Evolutionary conservation across 1,140 invertebrate genomes (phyloP).

Genomic region (Pseudobourletiella spinata): DNA sequence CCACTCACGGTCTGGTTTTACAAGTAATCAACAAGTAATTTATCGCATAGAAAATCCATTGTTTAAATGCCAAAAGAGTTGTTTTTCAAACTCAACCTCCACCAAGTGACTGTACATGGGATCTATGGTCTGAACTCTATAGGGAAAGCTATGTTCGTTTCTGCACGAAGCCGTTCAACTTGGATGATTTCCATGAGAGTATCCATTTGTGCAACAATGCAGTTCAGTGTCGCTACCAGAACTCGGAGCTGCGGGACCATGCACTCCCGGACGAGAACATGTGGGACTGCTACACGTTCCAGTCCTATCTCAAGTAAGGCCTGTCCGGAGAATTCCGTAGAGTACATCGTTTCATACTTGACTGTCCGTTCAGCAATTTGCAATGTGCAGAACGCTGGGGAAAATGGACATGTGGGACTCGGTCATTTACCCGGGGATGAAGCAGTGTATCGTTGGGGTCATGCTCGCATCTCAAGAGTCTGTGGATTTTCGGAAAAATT

Average conservation of each 20-base stretch:
- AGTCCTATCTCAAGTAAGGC: conserved; percentile 42
- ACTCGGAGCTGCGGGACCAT: conserved; percentile 56
- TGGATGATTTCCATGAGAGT: conserved; percentile 84
- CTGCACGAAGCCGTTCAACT: conserved; percentile 79
- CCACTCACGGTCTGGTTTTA: conserved; percentile 90
- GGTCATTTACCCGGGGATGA: conserved; percentile 81
- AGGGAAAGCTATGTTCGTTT: conserved; percentile 85
- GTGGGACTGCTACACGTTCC: conserved; percentile 68
- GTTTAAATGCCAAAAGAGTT: no score
- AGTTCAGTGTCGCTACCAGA: conserved; percentile 83
- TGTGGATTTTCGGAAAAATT: conserved; percentile 76
- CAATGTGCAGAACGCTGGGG: conserved; percentile 51
- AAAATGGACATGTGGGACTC: conserved; percentile 62
- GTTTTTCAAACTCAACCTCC: no score
- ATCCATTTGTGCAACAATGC: conserved; percentile 90
- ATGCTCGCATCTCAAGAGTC: conserved; percentile 68
- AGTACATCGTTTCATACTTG: not conserved
- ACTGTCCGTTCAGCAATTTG: no score
- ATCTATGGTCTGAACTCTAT: not conserved
- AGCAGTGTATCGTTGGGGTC: conserved; percentile 73
- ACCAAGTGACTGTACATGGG: no score
- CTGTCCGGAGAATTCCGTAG: conserved; percentile 1
- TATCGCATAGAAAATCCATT: no score
- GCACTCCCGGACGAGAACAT: conserved; percentile 65
- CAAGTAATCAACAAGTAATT: conserved; percentile 57